These are phyloP conservation scores for Iselma pallidipennis DNA, from an alignment of 2,888 invertebrate genomes.

Conservation along the genomic window DNA sequence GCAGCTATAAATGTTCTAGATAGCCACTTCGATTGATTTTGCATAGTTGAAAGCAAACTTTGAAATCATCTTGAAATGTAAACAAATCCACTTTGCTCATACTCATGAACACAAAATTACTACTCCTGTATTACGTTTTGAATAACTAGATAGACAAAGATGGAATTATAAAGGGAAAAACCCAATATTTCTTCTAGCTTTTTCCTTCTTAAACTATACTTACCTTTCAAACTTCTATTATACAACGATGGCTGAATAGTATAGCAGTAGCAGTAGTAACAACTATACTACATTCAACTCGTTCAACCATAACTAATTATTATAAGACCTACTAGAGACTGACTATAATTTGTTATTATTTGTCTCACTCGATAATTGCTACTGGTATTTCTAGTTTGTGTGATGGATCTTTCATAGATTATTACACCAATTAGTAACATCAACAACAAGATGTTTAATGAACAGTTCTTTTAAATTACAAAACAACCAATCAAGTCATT, in stretches of 20 bases:
- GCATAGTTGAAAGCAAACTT: too few relatives aligned
- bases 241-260: neutral
- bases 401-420: neutral
- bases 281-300: neutral
- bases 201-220: too few relatives aligned
- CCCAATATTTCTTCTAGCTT: too few relatives aligned
- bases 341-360: neutral
- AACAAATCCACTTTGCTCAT: neutral
- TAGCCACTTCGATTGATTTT: too few relatives aligned
- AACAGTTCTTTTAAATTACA: neutral
- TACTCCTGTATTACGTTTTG: neutral
- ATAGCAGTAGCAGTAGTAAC: neutral
- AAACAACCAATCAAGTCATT: too few relatives aligned
- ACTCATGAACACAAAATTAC: neutral
- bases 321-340: neutral
- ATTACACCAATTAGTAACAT: neutral
- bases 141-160: neutral
- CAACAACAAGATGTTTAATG: neutral
- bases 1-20: too few relatives aligned
- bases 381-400: neutral
- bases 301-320: conserved; percentile 1
- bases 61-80: too few relatives aligned
- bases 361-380: neutral
- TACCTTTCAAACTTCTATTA: neutral
- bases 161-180: too few relatives aligned